Evolutionary conservation across 1,140 invertebrate genomes (phyloP).

Genomic region (Procambarus virginalis): DNA sequence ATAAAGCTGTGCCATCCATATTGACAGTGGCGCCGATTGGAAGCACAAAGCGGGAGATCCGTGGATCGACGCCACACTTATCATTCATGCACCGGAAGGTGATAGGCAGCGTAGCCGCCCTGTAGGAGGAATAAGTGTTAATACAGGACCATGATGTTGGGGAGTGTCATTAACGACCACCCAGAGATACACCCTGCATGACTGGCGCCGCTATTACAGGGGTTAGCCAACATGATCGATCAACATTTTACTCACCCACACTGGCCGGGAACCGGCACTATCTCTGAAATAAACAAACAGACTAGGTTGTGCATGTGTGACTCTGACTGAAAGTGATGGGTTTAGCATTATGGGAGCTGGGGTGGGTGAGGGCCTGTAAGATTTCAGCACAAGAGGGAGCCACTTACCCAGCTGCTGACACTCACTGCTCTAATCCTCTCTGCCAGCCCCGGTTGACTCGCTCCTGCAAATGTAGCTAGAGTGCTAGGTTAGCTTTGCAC

Average conservation of each 20-base stretch:
- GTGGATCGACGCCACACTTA: constrained; percentile 88
- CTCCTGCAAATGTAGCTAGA: constrained; percentile 70
- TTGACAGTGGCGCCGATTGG: constrained; percentile 95
- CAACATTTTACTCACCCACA: constrained; percentile 61
- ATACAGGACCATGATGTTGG: background rate
- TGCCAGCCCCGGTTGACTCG: constrained; percentile 31
- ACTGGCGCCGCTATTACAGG: constrained; percentile 38
- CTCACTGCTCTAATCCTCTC: constrained; percentile 62
- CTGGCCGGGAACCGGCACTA: constrained; percentile 63
- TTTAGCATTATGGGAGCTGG: constrained; percentile 61
- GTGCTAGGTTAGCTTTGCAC: constrained; percentile 69
- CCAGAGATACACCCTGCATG: constrained; percentile 44
- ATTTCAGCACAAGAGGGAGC: constrained; percentile 57
- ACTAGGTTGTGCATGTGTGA: constrained; percentile 65
- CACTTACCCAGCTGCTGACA: constrained; percentile 60
- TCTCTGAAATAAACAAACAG: constrained; percentile 64
- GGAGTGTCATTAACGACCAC: constrained; percentile 24
- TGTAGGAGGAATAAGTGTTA: constrained; percentile 75
- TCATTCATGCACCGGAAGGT: constrained; percentile 96
- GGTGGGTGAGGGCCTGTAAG: constrained; percentile 60
- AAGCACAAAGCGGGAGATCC: constrained; percentile 92
- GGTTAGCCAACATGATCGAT: constrained; percentile 45
- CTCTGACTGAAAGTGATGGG: constrained; percentile 56
- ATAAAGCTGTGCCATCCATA: constrained; percentile 95
- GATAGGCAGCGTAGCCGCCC: constrained; percentile 94